A percentile compares a stretch with the other conserved stretches of the same genome.
These are phyloP conservation scores for Reinhardtius hippoglossoides DNA, from an alignment of 2,113 vertebrate species.

Conservation along the genomic window DNA sequence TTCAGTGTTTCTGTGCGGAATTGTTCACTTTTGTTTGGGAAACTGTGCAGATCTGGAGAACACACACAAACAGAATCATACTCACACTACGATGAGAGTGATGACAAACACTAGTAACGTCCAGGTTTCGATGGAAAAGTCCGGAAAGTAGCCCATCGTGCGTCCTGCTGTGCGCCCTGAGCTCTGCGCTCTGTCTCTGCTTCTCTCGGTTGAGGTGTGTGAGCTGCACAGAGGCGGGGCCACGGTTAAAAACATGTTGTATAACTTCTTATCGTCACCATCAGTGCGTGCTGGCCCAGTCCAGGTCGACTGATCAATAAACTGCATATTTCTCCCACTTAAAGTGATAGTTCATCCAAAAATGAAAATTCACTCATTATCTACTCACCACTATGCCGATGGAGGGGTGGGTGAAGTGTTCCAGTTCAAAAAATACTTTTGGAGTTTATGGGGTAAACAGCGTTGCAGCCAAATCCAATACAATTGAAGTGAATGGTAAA, in stretches of 20 bases:
- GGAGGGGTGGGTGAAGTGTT: no score
- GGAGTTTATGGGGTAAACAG: no score
- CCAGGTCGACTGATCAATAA: neutral
- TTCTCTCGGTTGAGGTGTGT: neutral
- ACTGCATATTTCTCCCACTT: neutral
- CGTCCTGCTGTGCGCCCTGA: neutral
- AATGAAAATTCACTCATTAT: no score
- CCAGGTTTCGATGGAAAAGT: constrained; percentile 64
- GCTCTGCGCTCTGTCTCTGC: neutral
- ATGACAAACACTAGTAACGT: constrained; percentile 53
- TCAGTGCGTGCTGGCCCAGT: neutral
- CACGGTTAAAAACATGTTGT: neutral
- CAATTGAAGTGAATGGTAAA: no score
- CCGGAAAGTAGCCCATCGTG: constrained; percentile 30
- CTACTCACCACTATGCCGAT: no score
- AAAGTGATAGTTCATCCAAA: no score
- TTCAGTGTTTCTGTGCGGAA: no score
- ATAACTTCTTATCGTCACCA: neutral
- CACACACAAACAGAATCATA: neutral
- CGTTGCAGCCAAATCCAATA: no score
- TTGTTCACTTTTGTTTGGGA: no score
- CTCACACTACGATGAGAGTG: constrained; percentile 72
- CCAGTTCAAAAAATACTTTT: no score
- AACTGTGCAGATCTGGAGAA: no score
- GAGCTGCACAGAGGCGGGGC: neutral